Evolutionary conservation across 2,113 vertebrate genomes (phyloP), one percentile per base, ranked within the genome.

Genomic region (Eubucco bourcierii): DNA sequence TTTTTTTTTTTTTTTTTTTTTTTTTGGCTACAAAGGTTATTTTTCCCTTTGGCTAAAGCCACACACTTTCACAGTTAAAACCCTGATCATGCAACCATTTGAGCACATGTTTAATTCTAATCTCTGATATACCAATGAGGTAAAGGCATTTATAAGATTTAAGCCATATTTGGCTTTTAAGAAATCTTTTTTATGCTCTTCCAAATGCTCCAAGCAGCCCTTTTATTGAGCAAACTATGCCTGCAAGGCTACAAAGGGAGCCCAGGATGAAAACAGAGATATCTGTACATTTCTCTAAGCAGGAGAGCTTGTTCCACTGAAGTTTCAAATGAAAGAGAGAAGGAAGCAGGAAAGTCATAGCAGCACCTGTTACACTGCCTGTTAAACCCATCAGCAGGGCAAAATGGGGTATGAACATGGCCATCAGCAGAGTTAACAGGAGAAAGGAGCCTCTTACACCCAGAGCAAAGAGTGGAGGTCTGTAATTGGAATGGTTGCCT

Each of bases 281-380:
- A 75, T 98, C 98, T 90, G 97, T 90, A 75, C 95, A 93, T 86
- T 97, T 98, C 12, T 97, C 95, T 76, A 94, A 83, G 67, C 73
- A 27, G 21, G 90, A 85, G 53, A 98, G 95, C 31, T 91, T 96
- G n/a, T 79, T 72, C 97, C 98, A 98, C 80, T 95, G 97, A 66
- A 98, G 97, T 58, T 97, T 97, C 73, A 98, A 96, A 94, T 98
- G 97, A 95, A 98, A 98, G 84, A 98, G 94, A 53, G 97, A 98
- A 5, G 98, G 98, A 80, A 99, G 97, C 67, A 98, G 97, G 80
- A 99, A 98, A 37, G 97, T 98, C 97, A 98, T 97, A 79, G 95
- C 95, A 41, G 97, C 93, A 56, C 98, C 97, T 9, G 98, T 98
- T 90, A 98, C 96, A 15, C 98, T 98, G 58, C 98, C 98, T 34